phyloP scores from a whole-genome alignment of 2,113 vertebrate genomes.

The Apeltes quadracus region DNA sequence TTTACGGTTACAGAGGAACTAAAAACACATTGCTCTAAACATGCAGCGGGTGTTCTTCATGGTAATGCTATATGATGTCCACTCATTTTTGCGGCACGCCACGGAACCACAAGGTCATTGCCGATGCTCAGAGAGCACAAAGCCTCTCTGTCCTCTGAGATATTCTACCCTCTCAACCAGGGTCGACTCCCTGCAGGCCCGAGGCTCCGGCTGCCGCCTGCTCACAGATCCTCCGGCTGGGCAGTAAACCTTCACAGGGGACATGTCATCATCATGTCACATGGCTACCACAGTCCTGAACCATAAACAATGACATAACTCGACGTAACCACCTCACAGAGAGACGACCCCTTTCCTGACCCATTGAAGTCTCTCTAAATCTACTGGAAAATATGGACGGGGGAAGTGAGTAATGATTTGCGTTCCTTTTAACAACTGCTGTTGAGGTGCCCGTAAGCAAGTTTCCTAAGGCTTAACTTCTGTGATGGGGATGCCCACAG shows the following conservation, averaged over 20 bases:
- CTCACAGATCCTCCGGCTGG: background rate
- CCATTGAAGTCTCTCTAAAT: slow-evolving; percentile 38
- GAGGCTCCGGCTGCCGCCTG: background rate
- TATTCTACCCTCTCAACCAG: slow-evolving; percentile 12
- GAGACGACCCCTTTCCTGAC: slow-evolving; percentile 9
- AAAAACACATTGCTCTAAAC: slow-evolving; percentile 52
- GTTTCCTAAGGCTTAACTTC: background rate
- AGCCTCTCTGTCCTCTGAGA: slow-evolving; percentile 48
- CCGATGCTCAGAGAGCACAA: slow-evolving; percentile 44
- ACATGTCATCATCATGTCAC: background rate
- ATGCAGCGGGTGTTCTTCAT: slow-evolving; percentile 42
- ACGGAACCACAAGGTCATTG: slow-evolving; percentile 31
- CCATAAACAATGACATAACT: slow-evolving; percentile 22
- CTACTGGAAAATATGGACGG: background rate
- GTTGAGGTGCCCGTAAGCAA: slow-evolving; percentile 3
- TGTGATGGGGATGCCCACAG: slow-evolving; percentile 1
- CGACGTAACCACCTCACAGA: slow-evolving; percentile 3
- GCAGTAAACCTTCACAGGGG: background rate
- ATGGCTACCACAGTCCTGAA: slow-evolving; percentile 1
- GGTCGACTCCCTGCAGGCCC: slow-evolving; percentile 11
- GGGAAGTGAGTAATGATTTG: slow-evolving; percentile 8
- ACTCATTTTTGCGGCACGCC: slow-evolving; percentile 49
- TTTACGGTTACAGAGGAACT: slow-evolving; percentile 35
- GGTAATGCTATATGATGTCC: slow-evolving; percentile 33
- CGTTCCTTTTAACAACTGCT: slow-evolving; percentile 7